A percentile compares a stretch with the other conserved stretches of the same genome.
Conservation (phyloP, 1,140 invertebrate genomes). For the Trichonephila clavata region DNA sequence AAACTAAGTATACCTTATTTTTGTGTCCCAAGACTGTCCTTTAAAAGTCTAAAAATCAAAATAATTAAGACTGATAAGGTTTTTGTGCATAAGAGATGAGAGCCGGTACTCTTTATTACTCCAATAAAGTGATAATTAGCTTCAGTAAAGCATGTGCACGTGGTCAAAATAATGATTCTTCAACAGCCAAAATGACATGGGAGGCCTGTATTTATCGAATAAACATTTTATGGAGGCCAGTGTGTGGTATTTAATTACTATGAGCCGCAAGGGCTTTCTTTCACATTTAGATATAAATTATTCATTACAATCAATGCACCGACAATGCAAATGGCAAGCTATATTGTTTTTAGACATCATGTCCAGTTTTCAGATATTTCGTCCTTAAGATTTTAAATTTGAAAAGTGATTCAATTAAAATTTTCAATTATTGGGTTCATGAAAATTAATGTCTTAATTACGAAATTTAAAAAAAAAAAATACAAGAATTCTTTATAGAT, state of each 20-base stretch:
- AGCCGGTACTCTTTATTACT: background rate
- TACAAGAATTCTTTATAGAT: no score
- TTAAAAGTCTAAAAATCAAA: background rate
- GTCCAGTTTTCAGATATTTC: no score
- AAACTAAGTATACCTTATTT: background rate
- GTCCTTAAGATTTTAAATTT: no score
- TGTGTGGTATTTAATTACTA: background rate
- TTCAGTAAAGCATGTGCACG: background rate
- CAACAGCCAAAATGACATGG: background rate
- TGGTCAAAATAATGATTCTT: background rate
- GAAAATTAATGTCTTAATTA: no score
- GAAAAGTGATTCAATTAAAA: no score
- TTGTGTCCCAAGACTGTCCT: background rate
- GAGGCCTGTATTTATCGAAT: background rate
- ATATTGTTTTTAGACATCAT: no score
- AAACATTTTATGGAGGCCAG: background rate
- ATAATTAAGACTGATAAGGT: constrained; percentile 24
- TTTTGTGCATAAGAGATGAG: background rate
- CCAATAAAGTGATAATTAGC: background rate
- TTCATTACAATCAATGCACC: background rate
- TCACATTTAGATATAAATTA: no score
- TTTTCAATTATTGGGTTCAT: no score
- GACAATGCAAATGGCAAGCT: background rate
- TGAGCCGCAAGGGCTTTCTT: background rate
- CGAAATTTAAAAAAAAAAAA: no score